Conservation (phyloP, 2,888 invertebrate species). For the Nymphalis polychloros region DNA sequence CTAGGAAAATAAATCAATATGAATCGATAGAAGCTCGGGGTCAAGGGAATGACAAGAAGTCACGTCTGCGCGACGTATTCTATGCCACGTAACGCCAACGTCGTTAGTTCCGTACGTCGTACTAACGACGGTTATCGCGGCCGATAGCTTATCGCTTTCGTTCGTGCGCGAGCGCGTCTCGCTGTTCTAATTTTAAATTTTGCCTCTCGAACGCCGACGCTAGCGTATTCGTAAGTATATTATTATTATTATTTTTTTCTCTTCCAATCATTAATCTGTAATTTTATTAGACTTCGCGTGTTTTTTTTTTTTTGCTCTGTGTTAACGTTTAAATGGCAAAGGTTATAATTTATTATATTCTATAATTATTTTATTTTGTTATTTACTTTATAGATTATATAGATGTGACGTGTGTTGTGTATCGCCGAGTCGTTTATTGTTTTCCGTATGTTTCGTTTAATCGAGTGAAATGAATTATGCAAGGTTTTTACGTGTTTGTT, state of each 20-base stretch:
- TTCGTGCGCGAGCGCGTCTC: slow-evolving; percentile 31
- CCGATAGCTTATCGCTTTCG: slow-evolving; percentile 39
- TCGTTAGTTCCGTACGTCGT: slow-evolving; percentile 41
- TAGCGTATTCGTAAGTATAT: slow-evolving; percentile 18
- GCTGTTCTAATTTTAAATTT: slow-evolving; percentile 29
- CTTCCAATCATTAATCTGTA: slow-evolving; percentile 11
- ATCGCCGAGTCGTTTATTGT: background rate
- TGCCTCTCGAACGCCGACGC: slow-evolving; percentile 15
- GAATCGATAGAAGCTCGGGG: background rate
- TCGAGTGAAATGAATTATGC: slow-evolving; percentile 1
- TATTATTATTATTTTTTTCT: slow-evolving; percentile 4
- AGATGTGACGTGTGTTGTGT: background rate
- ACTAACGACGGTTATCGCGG: slow-evolving; percentile 41
- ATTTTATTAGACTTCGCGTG: background rate
- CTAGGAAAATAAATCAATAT: no score
- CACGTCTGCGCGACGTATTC: slow-evolving; percentile 35
- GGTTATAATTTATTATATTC: background rate
- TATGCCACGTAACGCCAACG: slow-evolving; percentile 39
- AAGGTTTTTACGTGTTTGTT: background rate
- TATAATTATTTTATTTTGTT: no score
- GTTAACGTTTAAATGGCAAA: background rate
- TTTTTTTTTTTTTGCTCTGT: background rate
- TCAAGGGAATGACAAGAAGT: slow-evolving; percentile 4
- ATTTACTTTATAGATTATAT: background rate
- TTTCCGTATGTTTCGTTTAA: background rate